These are phyloP conservation scores for Colistium nudipinnis DNA, from an alignment of 2,113 vertebrate species.

Conservation along the genomic window DNA sequence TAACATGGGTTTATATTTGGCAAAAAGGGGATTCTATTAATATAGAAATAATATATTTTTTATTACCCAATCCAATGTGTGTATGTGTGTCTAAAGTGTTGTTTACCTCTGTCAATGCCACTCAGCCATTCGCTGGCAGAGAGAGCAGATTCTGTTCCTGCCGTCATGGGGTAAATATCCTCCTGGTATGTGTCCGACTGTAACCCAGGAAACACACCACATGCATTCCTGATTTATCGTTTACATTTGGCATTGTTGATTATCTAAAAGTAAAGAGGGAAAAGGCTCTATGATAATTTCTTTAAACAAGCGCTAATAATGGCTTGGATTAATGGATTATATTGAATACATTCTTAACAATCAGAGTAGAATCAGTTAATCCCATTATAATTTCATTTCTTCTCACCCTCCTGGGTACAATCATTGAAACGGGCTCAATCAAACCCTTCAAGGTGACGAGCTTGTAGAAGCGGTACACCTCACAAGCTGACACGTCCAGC, in stretches of 20 bases:
- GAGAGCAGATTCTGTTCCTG: constrained; percentile 91
- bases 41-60: too few species aligned
- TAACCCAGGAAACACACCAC: constrained; percentile 47
- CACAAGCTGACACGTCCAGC: constrained; percentile 92
- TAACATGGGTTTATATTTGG: background rate
- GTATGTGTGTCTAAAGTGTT: background rate
- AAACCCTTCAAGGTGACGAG: constrained; percentile 94
- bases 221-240: background rate
- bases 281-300: background rate
- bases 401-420: constrained; percentile 96
- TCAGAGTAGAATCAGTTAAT: background rate
- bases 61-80: too few species aligned
- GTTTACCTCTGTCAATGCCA: constrained; percentile 90
- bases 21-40: background rate
- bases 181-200: constrained; percentile 99
- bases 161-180: constrained; percentile 98
- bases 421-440: constrained; percentile 98
- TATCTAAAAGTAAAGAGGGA: background rate
- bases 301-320: background rate
- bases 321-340: background rate
- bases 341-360: background rate
- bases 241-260: background rate
- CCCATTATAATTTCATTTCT: background rate
- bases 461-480: constrained; percentile 98
- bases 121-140: constrained; percentile 93